Evolutionary conservation across 2,113 vertebrate genomes (phyloP).

Genomic region (Lathamus discolor): DNA sequence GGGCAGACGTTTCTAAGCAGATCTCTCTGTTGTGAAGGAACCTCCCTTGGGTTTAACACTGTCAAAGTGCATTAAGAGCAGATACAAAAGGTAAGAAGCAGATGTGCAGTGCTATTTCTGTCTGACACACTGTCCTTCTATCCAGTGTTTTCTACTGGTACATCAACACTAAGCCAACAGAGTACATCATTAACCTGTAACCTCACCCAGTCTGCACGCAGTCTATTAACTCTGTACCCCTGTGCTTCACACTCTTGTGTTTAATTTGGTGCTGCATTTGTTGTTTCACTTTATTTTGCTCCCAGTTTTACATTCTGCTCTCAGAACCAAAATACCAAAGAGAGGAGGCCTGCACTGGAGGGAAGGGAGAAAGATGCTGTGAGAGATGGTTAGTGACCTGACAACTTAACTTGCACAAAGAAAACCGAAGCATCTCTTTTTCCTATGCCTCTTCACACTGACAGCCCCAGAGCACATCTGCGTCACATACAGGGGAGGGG

Average conservation of each 20-base stretch:
- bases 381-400: constrained; percentile 5
- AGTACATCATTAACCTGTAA: constrained; percentile 70
- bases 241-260: background rate
- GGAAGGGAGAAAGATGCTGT: background rate
- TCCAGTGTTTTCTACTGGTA: background rate
- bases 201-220: constrained; percentile 2
- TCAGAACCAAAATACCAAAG: background rate
- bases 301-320: background rate
- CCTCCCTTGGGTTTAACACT: constrained; percentile 43
- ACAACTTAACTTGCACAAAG: constrained; percentile 60
- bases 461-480: constrained; percentile 68
- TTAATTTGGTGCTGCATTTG: constrained; percentile 2
- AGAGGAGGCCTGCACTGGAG: background rate
- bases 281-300: constrained; percentile 13
- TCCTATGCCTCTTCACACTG: constrained; percentile 8
- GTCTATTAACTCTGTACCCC: constrained; percentile 36
- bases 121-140: background rate
- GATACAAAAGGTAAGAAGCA: constrained; percentile 38
- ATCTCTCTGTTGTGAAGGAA: constrained; percentile 2
- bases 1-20: constrained; percentile 35
- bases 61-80: constrained; percentile 47
- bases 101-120: background rate
- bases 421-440: constrained; percentile 36
- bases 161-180: constrained; percentile 28
- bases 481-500: constrained; percentile 68